These are phyloP conservation scores for Tenthredo amoena DNA, from an alignment of 2,888 invertebrate species.

Conservation along the genomic window DNA sequence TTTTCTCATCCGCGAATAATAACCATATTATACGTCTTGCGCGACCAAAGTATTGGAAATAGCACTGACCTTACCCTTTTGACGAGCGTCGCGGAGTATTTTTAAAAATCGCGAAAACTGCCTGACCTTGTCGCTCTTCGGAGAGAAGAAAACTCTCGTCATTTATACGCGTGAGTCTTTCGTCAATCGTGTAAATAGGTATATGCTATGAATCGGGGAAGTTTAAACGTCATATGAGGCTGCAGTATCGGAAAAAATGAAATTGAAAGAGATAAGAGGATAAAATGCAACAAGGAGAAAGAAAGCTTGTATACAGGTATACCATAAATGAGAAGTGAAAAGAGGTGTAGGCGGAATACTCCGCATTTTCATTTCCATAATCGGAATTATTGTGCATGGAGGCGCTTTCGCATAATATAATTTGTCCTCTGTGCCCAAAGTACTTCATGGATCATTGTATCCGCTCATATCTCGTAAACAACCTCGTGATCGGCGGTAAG, in stretches of 20 bases:
- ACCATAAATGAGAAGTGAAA: neutral
- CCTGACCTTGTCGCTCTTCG: conserved; percentile 1
- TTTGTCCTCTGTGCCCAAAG: neutral
- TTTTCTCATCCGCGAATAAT: neutral
- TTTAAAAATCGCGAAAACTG: conserved; percentile 33
- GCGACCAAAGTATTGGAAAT: conserved; percentile 15
- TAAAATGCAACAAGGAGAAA: neutral
- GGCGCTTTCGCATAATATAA: neutral
- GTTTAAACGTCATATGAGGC: neutral
- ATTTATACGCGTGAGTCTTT: neutral
- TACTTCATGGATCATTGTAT: conserved; percentile 13
- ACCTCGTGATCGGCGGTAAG: neutral
- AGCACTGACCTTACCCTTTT: conserved; percentile 49
- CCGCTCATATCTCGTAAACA: neutral
- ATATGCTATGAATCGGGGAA: neutral
- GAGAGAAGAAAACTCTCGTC: conserved; percentile 2
- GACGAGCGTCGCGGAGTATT: conserved; percentile 23
- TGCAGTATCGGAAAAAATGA: neutral
- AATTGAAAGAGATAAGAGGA: neutral
- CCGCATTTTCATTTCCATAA: neutral
- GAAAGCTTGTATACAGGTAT: neutral
- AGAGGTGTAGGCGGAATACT: neutral
- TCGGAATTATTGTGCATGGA: neutral
- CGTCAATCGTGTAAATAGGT: neutral
- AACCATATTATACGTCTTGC: neutral